Conservation (phyloP, 1,140 invertebrate species). For the Lanistes nyassanus region DNA sequence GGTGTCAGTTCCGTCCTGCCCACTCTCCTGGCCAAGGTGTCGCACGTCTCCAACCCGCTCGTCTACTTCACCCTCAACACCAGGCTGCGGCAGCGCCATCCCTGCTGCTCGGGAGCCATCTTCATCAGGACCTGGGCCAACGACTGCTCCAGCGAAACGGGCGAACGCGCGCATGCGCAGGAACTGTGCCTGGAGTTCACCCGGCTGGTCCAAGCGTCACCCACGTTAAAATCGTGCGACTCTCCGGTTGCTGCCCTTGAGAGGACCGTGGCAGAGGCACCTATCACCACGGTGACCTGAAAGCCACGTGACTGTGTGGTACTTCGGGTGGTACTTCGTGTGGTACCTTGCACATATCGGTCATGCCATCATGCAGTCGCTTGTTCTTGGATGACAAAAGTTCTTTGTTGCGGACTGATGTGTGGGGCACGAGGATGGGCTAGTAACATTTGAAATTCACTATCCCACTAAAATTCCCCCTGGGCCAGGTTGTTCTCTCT, state of each 20-base stretch:
- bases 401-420: too few relatives aligned
- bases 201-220: too few relatives aligned
- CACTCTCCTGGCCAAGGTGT: constrained; percentile 22
- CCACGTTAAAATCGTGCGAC: not conserved
- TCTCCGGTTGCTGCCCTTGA: not conserved
- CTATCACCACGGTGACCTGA: too few relatives aligned
- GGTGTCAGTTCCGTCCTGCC: constrained; percentile 8
- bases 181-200: not conserved
- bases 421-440: too few relatives aligned
- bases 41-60: constrained; percentile 23
- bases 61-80: constrained; percentile 28
- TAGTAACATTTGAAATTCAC: too few relatives aligned
- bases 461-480: too few relatives aligned
- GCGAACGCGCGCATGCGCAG: not conserved
- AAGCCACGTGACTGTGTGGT: not conserved
- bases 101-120: constrained; percentile 1
- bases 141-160: not conserved
- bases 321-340: not conserved
- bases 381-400: too few relatives aligned
- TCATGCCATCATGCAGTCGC: too few relatives aligned
- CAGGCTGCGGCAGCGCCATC: not conserved
- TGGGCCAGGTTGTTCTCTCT: too few relatives aligned
- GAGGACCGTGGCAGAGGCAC: not conserved
- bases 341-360: not conserved
- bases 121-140: too few relatives aligned